Conservation (phyloP, 2,888 invertebrate genomes). For the Metalampra italica region DNA sequence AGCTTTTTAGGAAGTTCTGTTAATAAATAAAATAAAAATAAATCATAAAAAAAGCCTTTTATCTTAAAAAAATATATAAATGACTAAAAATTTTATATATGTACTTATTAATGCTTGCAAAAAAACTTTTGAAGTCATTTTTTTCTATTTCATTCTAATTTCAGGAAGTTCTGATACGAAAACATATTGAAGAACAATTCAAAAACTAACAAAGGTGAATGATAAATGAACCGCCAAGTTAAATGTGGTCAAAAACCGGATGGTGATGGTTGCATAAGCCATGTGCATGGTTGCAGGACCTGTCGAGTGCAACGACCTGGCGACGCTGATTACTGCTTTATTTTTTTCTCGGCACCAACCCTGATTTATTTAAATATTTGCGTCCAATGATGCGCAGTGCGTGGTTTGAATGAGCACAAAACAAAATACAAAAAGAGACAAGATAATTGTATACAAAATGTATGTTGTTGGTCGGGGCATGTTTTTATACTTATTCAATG, state of each 20-base stretch:
- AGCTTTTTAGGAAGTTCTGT: too few relatives aligned
- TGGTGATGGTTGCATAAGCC: slow-evolving; percentile 55
- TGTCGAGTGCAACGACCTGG: slow-evolving; percentile 50
- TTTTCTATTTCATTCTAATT: not conserved
- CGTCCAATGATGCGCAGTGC: not conserved
- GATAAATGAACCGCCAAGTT: too few relatives aligned
- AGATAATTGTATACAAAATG: not conserved
- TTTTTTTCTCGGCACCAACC: slow-evolving; percentile 23
- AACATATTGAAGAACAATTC: too few relatives aligned
- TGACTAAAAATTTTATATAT: too few relatives aligned
- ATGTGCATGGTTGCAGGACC: slow-evolving; percentile 43
- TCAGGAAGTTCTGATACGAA: too few relatives aligned
- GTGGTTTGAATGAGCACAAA: not conserved
- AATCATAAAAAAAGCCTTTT: too few relatives aligned
- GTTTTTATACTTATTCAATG: too few relatives aligned
- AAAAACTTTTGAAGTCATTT: too few relatives aligned
- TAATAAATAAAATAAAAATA: too few relatives aligned
- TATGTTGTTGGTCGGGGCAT: not conserved
- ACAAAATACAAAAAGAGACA: not conserved
- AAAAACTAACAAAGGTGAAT: too few relatives aligned
- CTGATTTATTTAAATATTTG: slow-evolving; percentile 3
- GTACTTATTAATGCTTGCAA: too few relatives aligned
- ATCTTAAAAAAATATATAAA: too few relatives aligned
- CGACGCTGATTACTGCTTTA: slow-evolving; percentile 47
- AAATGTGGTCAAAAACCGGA: slow-evolving; percentile 48